These are phyloP conservation scores for Yponomeuta evonymella DNA, from an alignment of 2,888 invertebrate species.

Conservation along the genomic window DNA sequence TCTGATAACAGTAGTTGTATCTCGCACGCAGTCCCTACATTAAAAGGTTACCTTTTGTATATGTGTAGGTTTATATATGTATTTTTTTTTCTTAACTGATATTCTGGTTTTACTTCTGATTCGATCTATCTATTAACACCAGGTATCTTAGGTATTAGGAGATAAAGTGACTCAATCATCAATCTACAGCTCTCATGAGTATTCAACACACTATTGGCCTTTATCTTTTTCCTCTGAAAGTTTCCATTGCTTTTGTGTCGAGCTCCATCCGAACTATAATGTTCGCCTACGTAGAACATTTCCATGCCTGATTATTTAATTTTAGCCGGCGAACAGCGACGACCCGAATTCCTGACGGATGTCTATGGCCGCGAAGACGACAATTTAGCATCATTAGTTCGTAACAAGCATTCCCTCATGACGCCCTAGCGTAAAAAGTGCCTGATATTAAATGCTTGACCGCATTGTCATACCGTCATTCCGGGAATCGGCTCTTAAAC, in stretches of 20 bases:
- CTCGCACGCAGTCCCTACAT: neutral
- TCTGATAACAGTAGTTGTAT: neutral
- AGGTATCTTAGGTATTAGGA: no score
- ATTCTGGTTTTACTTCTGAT: no score
- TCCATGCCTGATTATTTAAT: conserved; percentile 48
- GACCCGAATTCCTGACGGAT: conserved; percentile 46
- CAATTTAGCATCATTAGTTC: conserved; percentile 57
- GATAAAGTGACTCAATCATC: no score
- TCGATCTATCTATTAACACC: no score
- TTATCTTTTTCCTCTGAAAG: neutral
- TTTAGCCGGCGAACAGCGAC: conserved; percentile 38
- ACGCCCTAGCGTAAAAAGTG: conserved; percentile 40
- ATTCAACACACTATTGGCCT: no score
- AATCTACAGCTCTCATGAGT: no score
- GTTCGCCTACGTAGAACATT: conserved; percentile 30
- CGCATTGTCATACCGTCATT: conserved; percentile 13
- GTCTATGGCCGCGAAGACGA: conserved; percentile 40
- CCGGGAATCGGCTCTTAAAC: conserved; percentile 9
- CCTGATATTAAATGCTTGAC: conserved; percentile 42
- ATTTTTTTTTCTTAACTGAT: no score
- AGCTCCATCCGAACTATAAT: neutral
- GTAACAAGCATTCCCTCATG: conserved; percentile 49
- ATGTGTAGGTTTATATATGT: no score
- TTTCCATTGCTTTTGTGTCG: neutral
- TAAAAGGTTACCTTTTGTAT: no score